A percentile compares a stretch with the other conserved stretches of the same genome.
Conservation (phyloP, 2,888 invertebrate species). For the Stenichneumon culpator region DNA sequence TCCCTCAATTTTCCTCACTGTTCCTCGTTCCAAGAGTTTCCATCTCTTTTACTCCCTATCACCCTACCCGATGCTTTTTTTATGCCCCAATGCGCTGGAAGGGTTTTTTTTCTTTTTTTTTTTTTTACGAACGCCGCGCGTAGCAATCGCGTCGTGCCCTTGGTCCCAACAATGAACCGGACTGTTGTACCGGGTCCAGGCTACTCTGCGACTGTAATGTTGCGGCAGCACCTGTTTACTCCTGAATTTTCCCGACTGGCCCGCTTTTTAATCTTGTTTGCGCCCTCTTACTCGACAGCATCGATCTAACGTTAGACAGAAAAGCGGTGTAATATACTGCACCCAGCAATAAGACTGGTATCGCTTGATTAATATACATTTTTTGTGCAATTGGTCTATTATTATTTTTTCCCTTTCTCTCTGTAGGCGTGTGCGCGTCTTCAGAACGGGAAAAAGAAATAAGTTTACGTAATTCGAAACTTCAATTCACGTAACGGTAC, state of each 20-base stretch:
- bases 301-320: not conserved
- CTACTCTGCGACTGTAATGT: slow-evolving; percentile 44
- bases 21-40: slow-evolving; percentile 32
- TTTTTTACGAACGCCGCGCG: slow-evolving; percentile 33
- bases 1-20: slow-evolving; percentile 57
- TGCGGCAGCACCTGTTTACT: slow-evolving; percentile 62
- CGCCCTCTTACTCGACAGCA: not conserved
- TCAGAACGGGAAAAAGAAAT: slow-evolving; percentile 31
- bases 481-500: slow-evolving; percentile 65
- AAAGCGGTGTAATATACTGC: not conserved
- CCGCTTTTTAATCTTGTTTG: slow-evolving; percentile 33
- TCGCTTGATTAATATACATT: too few relatives aligned
- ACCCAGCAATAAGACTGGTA: not conserved
- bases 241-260: slow-evolving; percentile 40
- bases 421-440: too few relatives aligned
- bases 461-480: slow-evolving; percentile 11
- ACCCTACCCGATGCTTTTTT: slow-evolving; percentile 48
- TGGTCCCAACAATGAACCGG: slow-evolving; percentile 44
- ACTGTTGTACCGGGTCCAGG: slow-evolving; percentile 45
- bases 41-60: slow-evolving; percentile 32
- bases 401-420: too few relatives aligned
- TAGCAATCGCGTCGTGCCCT: slow-evolving; percentile 33
- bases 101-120: slow-evolving; percentile 62
- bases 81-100: slow-evolving; percentile 52
- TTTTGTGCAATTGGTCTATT: too few relatives aligned